Base-by-base conservation (phyloP, 2,888 invertebrate species). In the Brachyopa scutellaris region DNA sequence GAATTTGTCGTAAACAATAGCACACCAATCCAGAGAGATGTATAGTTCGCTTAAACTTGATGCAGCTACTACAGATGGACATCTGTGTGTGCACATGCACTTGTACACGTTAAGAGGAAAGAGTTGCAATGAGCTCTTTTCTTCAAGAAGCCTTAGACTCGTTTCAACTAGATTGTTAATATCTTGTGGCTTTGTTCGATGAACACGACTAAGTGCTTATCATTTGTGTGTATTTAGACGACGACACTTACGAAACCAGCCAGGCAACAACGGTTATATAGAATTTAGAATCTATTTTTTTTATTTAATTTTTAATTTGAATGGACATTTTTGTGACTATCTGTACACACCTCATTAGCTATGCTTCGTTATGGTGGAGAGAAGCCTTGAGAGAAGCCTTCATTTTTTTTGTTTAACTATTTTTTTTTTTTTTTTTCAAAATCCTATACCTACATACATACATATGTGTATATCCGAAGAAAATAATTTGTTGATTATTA, bases 121-220 rank as follows among this genome's bases (percentile, higher is more conserved):
- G 73, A 73, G 73, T 72, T 61, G 53, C 61, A 72, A 72, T 55
- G 62, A 73, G 73, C 73, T 73, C 55, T 64, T 66, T 55, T 66
- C 55, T 36, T 17, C 61, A 61, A 69, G 73, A 66, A 73, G 61
- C 59, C 73, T 61, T 73, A 55, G 79, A 79, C 79, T 79, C 73
- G 73, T 79, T 78, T 79, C 51, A 31, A 67, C 61, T 70, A 70
- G 69, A 79, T 76, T 69, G 45, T 57, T 57, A 64, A 49, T 67
- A 45, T 69, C 45, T 66, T 66, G 55, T 47, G 47, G 53, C 66
- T 74, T 74, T 76, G 74, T 67, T 66, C 49, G 57, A 17, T 36
- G 21, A 45, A 11, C 5, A 11, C 11, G 9, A 36, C n/a, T 36
- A 5, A 36, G 13, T 26, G 26, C 29, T 40, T 73, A 55, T 67